Base-by-base conservation (phyloP, 2,113 vertebrate genomes). In the Epinephelus cyanopodus region DNA sequence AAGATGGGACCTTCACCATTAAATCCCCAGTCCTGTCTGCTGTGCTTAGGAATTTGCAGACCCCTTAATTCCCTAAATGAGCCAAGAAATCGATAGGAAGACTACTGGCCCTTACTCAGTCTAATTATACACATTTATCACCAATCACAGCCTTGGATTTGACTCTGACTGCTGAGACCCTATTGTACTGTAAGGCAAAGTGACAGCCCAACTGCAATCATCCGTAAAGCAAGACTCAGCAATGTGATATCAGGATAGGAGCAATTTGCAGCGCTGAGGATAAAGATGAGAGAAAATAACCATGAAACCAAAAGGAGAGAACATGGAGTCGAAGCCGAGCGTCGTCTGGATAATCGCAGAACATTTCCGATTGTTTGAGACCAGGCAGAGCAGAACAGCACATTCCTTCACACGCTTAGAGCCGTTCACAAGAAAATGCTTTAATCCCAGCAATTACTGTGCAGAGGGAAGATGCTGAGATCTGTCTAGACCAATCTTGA, bases 91-190 rank as follows among this genome's bases (percentile, higher is more conserved):
- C 90, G 29, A 92, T 92, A 53, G 45, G 25, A 82, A 60, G 84
- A 85, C 74, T 77, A 77, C 76, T 8, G 71, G 53, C 62, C 75
- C 79, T 83, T 80, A 91, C 90, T 93, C 87, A 83, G 87, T 83
- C 57, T 93, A 90, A 93, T 93, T 90, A 90, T 81, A 85, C 50
- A 68, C 88, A 89, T 92, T 86, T 82, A 91, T 94, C 92, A 92
- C 84, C 65, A 37, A 92, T 90, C 74, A 70, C 81, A 76, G 83
- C 74, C 82, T 71, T 37, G 82, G 69, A 77, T 87, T 90, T 87
- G 65, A 87, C 92, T 68, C 61, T 6, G 76, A 23, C 65, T 15
- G 74, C 67, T 27, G 82, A 84, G 77, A 47, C 65, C 53, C n/a
- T 29, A 81, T 64, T 50, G 52, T 58, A 39, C 75, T 71, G 33